A percentile compares a stretch with the other conserved stretches of the same genome.
phyloP scores from a whole-genome alignment of 2,113 vertebrate species.

The Andinoacara biseriatus region DNA sequence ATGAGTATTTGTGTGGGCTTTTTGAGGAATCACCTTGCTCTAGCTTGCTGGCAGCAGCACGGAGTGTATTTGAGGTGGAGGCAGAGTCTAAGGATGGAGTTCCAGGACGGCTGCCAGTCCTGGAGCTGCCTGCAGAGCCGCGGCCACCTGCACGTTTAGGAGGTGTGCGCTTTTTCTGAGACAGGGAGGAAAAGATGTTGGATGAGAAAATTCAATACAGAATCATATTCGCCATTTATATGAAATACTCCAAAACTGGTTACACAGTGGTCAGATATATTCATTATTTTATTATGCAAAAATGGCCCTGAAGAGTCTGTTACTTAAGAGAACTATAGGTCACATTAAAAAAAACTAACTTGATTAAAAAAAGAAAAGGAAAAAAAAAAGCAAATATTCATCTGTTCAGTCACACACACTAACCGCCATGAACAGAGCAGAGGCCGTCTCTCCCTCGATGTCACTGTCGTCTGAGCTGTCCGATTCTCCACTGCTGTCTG shows the following conservation, averaged over 20 bases:
- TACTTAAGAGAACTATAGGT: background rate
- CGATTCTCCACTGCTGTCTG: constrained; percentile 92
- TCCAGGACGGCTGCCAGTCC: constrained; percentile 86
- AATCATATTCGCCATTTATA: background rate
- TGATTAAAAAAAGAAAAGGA: background rate
- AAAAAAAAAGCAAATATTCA: background rate
- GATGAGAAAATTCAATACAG: background rate
- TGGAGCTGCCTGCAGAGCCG: constrained; percentile 88
- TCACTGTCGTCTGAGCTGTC: constrained; percentile 94
- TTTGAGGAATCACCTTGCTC: constrained; percentile 82
- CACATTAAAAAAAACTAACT: background rate
- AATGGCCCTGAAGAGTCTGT: background rate
- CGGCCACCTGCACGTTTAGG: constrained; percentile 86
- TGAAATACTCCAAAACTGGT: background rate
- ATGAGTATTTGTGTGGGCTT: background rate
- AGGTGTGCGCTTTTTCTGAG: constrained; percentile 88
- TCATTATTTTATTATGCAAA: background rate
- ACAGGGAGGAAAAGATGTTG: background rate
- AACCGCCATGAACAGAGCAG: constrained; percentile 90
- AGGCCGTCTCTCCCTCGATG: constrained; percentile 89
- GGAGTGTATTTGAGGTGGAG: constrained; percentile 85
- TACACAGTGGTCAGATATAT: accelerated
- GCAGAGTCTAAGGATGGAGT: constrained; percentile 85
- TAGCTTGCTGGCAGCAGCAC: constrained; percentile 89
- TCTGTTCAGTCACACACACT: constrained; percentile 28